phyloP scores from a whole-genome alignment of 2,888 invertebrate genomes.

The Troides helena region DNA sequence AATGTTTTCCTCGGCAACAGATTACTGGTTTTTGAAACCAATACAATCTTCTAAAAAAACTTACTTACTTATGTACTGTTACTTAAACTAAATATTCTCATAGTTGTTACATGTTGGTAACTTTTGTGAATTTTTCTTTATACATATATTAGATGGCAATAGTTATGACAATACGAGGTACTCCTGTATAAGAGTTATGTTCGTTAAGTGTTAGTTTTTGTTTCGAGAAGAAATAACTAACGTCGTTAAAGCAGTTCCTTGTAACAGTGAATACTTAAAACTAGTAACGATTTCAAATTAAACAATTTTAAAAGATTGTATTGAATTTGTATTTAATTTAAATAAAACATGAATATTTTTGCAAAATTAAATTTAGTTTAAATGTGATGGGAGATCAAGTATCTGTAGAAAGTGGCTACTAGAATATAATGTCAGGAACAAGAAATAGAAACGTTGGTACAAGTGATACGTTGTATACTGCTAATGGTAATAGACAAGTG shows the following conservation, averaged over 20 bases:
- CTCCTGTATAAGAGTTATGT: neutral
- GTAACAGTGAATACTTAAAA: neutral
- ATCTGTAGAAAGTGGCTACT: too few relatives aligned
- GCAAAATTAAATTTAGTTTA: neutral
- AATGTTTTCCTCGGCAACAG: too few relatives aligned
- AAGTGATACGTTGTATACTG: neutral
- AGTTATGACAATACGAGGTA: neutral
- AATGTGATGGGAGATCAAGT: neutral
- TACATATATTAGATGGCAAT: too few relatives aligned
- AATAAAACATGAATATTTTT: too few relatives aligned
- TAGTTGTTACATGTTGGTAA: neutral
- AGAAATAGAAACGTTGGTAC: too few relatives aligned
- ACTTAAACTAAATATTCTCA: neutral
- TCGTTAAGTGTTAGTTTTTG: neutral
- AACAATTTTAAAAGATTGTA: neutral
- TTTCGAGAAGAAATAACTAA: conserved; percentile 1
- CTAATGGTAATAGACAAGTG: neutral
- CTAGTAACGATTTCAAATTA: conserved; percentile 1
- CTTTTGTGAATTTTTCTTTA: too few relatives aligned
- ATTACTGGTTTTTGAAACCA: too few relatives aligned
- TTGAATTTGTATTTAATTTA: neutral
- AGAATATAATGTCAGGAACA: too few relatives aligned
- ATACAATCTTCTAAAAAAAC: too few relatives aligned
- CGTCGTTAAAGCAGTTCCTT: conserved; percentile 7
- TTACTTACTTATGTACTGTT: too few relatives aligned